phyloP scores from a whole-genome alignment of 2,797 vertebrate species.

The Chelmon rostratus region DNA sequence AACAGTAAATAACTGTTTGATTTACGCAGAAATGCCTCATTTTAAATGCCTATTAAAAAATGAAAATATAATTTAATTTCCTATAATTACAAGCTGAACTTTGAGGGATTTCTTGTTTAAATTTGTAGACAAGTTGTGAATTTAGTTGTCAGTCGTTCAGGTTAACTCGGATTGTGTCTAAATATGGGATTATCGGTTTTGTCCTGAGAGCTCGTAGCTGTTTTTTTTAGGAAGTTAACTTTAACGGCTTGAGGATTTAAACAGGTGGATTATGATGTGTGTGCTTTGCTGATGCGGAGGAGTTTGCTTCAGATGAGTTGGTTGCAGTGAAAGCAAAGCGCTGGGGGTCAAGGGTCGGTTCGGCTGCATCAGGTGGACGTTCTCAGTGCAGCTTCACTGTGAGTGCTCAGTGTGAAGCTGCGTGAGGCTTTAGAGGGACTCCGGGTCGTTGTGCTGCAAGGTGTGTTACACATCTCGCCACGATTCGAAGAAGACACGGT shows the following conservation, averaged over 20 bases:
- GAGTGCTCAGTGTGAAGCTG: neutral
- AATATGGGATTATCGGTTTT: neutral
- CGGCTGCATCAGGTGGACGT: conserved; percentile 12
- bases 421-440: conserved; percentile 11
- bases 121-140: neutral
- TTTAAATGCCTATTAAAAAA: conserved; percentile 7
- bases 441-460: conserved; percentile 11
- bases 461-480: conserved; percentile 12
- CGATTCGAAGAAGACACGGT: conserved; percentile 9
- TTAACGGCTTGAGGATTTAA: neutral
- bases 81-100: conserved; percentile 4
- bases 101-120: neutral
- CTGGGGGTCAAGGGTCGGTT: conserved; percentile 27
- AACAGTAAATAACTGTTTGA: conserved; percentile 2
- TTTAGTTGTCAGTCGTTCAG: neutral
- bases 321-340: conserved; percentile 20
- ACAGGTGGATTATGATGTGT: conserved; percentile 10
- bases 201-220: neutral
- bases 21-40: neutral
- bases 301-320: conserved; percentile 16
- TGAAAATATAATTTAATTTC: conserved; percentile 2
- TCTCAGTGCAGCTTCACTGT: neutral
- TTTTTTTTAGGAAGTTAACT: neutral
- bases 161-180: neutral
- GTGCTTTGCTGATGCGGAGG: conserved; percentile 8